Evolutionary conservation across 2,113 vertebrate species (phyloP).

Genomic region (Cariama cristata): DNA sequence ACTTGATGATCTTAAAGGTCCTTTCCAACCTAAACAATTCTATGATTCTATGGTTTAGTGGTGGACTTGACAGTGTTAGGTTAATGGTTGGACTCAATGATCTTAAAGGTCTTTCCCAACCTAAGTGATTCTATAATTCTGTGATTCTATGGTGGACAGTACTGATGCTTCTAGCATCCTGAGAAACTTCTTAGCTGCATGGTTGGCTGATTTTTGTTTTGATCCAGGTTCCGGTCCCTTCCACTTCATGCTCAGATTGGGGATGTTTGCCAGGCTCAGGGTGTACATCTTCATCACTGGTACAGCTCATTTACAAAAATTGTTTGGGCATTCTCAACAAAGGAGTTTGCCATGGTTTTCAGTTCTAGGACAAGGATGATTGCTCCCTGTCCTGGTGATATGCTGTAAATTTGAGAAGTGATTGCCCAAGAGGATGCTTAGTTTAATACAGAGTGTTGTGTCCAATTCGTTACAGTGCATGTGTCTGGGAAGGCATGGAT

Average conservation of each 20-base stretch:
- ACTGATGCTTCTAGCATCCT: background rate
- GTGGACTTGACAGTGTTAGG: no score
- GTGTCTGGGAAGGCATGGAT: background rate
- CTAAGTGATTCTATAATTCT: background rate
- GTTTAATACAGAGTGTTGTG: background rate
- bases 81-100: no score
- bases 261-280: background rate
- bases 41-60: no score
- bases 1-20: no score
- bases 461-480: background rate
- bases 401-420: background rate
- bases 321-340: background rate
- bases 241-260: background rate
- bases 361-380: background rate
- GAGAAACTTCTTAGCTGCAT: background rate
- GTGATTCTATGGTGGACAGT: background rate
- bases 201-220: background rate
- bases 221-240: background rate
- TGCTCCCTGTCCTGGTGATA: background rate
- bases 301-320: background rate
- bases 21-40: no score
- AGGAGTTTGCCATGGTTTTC: background rate
- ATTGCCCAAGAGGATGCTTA: background rate
- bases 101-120: no score
- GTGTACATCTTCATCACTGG: background rate